A percentile compares a stretch with the other conserved stretches of the same genome.
phyloP scores from a whole-genome alignment of 2,113 vertebrate species.

The Nesoenas mayeri region DNA sequence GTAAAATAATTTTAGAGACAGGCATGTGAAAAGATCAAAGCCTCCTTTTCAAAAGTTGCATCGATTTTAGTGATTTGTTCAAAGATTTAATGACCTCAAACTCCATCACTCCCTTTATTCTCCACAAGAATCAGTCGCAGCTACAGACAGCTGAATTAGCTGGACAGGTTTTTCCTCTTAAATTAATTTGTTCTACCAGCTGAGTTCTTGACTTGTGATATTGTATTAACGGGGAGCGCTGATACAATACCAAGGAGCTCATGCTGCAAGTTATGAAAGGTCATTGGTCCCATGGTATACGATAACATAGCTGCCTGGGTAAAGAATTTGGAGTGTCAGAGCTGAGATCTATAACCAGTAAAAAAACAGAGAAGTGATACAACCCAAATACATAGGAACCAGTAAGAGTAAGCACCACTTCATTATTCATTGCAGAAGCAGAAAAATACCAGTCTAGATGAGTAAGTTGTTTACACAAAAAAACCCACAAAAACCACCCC shows the following conservation, averaged over 20 bases:
- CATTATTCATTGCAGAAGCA: background rate
- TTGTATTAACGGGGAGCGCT: background rate
- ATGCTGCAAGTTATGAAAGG: background rate
- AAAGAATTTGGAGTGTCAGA: background rate
- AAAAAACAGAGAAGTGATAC: background rate
- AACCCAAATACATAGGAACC: background rate
- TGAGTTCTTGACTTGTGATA: background rate
- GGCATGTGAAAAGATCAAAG: conserved; percentile 20
- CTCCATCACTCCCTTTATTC: background rate
- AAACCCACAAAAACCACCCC: background rate
- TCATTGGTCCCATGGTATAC: background rate
- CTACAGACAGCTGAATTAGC: background rate
- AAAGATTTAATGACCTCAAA: background rate
- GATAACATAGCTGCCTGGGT: background rate
- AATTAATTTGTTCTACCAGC: background rate
- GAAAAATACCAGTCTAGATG: background rate
- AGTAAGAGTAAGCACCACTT: background rate
- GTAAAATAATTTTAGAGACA: conserved; percentile 21
- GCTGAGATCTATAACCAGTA: background rate
- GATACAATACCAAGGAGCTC: background rate
- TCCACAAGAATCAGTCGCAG: background rate
- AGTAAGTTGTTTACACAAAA: background rate
- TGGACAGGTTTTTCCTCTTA: background rate
- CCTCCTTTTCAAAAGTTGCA: conserved; percentile 15
- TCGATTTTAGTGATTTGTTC: background rate